phyloP scores from a whole-genome alignment of 2,113 vertebrate genomes.

The Erpornis zantholeuca region DNA sequence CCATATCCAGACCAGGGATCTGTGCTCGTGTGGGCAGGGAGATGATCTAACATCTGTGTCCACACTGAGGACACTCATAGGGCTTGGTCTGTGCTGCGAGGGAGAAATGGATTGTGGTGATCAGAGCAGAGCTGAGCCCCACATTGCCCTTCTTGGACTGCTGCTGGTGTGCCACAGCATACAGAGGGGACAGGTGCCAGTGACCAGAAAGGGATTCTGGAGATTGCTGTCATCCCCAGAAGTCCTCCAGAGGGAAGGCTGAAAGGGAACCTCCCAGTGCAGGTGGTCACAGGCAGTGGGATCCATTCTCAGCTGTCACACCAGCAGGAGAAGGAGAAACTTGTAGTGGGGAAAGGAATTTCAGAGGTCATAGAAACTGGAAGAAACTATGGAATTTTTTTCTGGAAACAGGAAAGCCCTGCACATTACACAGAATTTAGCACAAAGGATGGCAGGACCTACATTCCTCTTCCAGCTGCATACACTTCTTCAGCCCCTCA shows the following conservation, averaged over 20 bases:
- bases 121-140: not conserved
- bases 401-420: not conserved
- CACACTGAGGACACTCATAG: not conserved
- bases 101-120: not conserved
- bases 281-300: not conserved
- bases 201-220: not conserved
- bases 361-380: not conserved
- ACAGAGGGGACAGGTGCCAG: accelerated
- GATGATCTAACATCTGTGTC: not conserved
- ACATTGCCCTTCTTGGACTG: not conserved
- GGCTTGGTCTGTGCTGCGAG: not conserved
- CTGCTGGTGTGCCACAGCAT: not conserved
- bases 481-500: not conserved
- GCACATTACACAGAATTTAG: not conserved
- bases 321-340: not conserved
- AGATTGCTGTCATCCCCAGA: not conserved
- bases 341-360: not conserved
- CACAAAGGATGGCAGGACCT: not conserved
- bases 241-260: not conserved
- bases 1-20: not conserved
- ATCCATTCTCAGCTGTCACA: not conserved
- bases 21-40: accelerated
- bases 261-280: not conserved
- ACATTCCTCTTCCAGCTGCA: not conserved
- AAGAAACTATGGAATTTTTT: not conserved